Base-by-base conservation (phyloP, 2,888 invertebrate genomes). In the Ophioninae sp. region DNA sequence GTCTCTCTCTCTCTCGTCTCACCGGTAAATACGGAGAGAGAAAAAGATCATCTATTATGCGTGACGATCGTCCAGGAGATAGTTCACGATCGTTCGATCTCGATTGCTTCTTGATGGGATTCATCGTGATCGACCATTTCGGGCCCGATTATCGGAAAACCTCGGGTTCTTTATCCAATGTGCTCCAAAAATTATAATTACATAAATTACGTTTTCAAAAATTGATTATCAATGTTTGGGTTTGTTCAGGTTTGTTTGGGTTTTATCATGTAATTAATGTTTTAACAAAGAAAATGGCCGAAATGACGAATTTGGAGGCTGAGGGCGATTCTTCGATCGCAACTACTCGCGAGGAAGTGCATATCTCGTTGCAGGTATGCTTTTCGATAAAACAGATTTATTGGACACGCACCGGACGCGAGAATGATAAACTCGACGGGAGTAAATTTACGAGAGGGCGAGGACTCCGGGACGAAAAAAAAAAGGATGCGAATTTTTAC, bases 41-140 rank as follows among this genome's bases (percentile, higher is more conserved):
- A 80, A 23, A 41, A 73, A 58, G 75, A 73, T 44, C 69, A 77
- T 81, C 84, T 73, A 84, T 82, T 82, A 84, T 82, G 84, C 84
- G 84, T 84, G 84, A 84, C 84, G 84, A 84, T 77, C 73, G 73
- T 61, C 30, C 51, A n/a, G n/a, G 20, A 58, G 63, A 74, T 74
- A 59, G 51, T 72, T 79, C 61, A 59, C 71, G 79, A 74, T 67
- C 68, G 73, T 68, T 74, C 67, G 79, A 73, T 82, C 76, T 73
- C 82, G 76, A 82, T 82, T 59, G 73, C 69, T 77, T 84, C 76
- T 79, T 69, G 79, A 82, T 82, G 72, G 75, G 63, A 72, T 79
- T 84, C 67, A 39, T 30, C 76, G 64, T 8, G 76, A 56, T 71
- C 68, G 58, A 44, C 63, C 76, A 8, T 71, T 72, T 56, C 64